Percentiles rank a stretch among this genome's conserved stretches.
These are phyloP conservation scores for Lagopus muta DNA, from an alignment of 2,113 vertebrate genomes.

Conservation along the genomic window DNA sequence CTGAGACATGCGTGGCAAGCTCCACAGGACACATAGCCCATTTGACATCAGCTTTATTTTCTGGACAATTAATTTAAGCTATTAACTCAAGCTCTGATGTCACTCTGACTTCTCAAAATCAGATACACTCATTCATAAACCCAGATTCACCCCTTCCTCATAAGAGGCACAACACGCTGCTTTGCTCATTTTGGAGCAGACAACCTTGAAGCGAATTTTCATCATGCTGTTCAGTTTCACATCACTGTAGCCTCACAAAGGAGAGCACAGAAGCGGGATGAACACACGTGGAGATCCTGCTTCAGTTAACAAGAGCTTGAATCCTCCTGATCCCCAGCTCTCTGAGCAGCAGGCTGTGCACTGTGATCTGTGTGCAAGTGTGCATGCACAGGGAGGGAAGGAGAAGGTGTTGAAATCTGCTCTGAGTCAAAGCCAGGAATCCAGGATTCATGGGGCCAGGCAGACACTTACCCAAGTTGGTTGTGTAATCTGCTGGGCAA, in stretches of 20 bases:
- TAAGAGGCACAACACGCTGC: accelerated
- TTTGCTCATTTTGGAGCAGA: not conserved
- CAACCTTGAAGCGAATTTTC: not conserved
- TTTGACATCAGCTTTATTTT: not conserved
- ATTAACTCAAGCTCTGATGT: not conserved
- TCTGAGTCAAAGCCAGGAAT: conserved; percentile 12
- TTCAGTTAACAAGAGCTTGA: not conserved
- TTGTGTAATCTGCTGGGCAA: conserved; percentile 23
- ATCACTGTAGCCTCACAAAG: accelerated
- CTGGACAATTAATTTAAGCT: not conserved
- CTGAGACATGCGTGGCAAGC: not conserved
- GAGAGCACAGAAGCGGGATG: not conserved
- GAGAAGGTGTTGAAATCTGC: conserved; percentile 55
- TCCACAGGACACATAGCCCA: not conserved
- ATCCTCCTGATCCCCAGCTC: not conserved
- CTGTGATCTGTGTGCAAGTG: not conserved
- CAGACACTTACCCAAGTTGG: not conserved
- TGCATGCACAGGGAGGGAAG: not conserved
- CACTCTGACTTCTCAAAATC: not conserved
- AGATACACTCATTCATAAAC: not conserved
- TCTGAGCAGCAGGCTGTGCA: not conserved
- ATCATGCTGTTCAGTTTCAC: not conserved
- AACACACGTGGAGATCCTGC: not conserved
- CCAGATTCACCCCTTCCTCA: not conserved
- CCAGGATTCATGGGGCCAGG: conserved; percentile 41